Conservation (phyloP, 2,888 invertebrate genomes). For the Heteromyza rotundicornis region DNA sequence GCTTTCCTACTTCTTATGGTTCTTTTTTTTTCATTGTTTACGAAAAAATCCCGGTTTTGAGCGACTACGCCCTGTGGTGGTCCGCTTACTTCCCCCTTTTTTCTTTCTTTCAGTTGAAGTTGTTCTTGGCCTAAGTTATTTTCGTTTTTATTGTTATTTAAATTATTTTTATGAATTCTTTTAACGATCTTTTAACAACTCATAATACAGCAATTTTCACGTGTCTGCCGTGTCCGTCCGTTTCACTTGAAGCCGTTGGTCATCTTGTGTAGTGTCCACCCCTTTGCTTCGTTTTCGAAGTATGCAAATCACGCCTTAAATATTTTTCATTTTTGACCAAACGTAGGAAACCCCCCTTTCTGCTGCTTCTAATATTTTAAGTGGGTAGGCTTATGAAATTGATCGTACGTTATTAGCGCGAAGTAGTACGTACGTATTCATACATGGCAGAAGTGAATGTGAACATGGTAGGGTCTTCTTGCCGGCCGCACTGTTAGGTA, state of each 20-base stretch:
- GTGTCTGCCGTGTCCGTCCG: constrained; percentile 35
- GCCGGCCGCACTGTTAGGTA: background rate
- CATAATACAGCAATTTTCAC: constrained; percentile 60
- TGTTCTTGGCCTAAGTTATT: background rate
- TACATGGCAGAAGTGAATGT: background rate
- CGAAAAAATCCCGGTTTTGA: constrained; percentile 10
- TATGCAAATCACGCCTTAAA: background rate
- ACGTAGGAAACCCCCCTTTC: background rate
- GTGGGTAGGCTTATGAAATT: constrained; percentile 43
- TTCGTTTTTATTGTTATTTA: background rate
- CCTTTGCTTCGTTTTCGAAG: background rate
- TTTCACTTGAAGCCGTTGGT: background rate
- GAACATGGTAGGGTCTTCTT: background rate
- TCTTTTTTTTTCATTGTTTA: constrained; percentile 15
- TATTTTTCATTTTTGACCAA: background rate
- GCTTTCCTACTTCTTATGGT: background rate
- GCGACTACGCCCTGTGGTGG: constrained; percentile 25
- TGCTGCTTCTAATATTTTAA: background rate
- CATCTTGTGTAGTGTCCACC: background rate
- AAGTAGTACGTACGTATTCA: too few species aligned
- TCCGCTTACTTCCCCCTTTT: constrained; percentile 10
- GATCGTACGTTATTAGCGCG: constrained; percentile 38
- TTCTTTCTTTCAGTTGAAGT: background rate
- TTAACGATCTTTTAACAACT: constrained; percentile 56
- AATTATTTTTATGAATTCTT: constrained; percentile 13